Percentiles rank a stretch among this genome's conserved stretches.
These are phyloP conservation scores for Chionomys nivalis DNA, from an alignment of 2,113 vertebrate species.

Conservation along the genomic window DNA sequence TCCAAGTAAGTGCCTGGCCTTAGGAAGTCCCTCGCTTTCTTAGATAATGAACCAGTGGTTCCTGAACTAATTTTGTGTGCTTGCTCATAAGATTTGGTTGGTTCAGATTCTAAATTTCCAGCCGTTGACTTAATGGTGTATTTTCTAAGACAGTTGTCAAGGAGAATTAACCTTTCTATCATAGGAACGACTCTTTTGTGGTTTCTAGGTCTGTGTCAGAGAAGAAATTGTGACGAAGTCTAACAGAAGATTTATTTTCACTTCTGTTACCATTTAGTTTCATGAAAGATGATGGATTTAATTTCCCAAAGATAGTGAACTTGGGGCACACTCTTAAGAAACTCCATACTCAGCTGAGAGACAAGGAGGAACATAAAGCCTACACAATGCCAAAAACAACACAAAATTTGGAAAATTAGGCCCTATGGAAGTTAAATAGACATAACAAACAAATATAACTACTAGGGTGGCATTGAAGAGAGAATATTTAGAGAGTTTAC, in stretches of 20 bases:
- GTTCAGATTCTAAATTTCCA: conserved; percentile 53
- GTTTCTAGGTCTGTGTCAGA: conserved; percentile 55
- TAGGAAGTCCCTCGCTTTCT: conserved; percentile 23
- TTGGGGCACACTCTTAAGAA: conserved; percentile 17
- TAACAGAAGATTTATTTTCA: conserved; percentile 41
- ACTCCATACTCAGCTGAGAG: not conserved
- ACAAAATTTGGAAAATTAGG: too few relatives aligned
- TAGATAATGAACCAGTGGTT: conserved; percentile 15
- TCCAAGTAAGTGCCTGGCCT: conserved; percentile 73
- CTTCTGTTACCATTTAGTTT: conserved; percentile 51
- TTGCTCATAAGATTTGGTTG: conserved; percentile 54
- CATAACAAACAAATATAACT: too few relatives aligned
- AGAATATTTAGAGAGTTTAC: not conserved
- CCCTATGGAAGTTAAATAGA: too few relatives aligned
- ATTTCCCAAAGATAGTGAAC: conserved; percentile 32
- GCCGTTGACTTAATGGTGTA: conserved; percentile 22
- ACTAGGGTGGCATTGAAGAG: too few relatives aligned
- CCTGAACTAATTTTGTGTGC: conserved; percentile 26
- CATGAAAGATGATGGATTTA: conserved; percentile 33
- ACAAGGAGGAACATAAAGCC: not conserved
- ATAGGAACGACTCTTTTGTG: conserved; percentile 18
- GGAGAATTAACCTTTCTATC: conserved; percentile 19
- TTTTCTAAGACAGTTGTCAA: conserved; percentile 44
- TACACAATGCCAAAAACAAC: too few relatives aligned
- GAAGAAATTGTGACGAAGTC: conserved; percentile 46